phyloP scores from a whole-genome alignment of 1,140 invertebrate species.

The Lordiphosa clarofinis region DNA sequence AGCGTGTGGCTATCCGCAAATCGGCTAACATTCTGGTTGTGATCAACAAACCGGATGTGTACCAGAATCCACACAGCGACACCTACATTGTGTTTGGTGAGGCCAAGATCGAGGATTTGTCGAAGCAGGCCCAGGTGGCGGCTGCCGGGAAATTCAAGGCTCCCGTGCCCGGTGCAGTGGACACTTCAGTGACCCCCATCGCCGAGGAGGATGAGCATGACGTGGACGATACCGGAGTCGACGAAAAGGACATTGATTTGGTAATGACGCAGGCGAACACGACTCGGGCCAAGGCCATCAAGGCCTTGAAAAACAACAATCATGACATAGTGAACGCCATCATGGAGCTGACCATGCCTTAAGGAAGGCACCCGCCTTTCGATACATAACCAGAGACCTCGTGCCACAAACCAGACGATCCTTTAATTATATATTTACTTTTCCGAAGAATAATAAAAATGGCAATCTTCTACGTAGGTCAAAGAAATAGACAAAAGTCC shows the following conservation, averaged over 20 bases:
- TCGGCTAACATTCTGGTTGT: constrained; percentile 99
- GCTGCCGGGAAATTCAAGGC: constrained; percentile 99
- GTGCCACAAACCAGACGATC: constrained; percentile 52
- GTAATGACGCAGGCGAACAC: constrained; percentile 99
- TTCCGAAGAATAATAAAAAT: constrained; percentile 64
- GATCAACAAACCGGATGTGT: constrained; percentile 99
- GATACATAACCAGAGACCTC: constrained; percentile 42
- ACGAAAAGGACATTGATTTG: constrained; percentile 98
- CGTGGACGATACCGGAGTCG: constrained; percentile 96
- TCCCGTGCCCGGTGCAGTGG: constrained; percentile 87
- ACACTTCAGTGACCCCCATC: constrained; percentile 90
- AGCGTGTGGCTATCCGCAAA: constrained; percentile 98
- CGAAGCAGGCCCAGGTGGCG: constrained; percentile 98
- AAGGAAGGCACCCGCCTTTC: constrained; percentile 71
- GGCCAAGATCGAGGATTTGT: constrained; percentile 99
- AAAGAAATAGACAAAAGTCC: too few relatives aligned
- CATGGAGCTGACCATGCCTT: constrained; percentile 85
- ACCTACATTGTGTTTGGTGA: constrained; percentile 99
- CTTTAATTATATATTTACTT: constrained; percentile 57
- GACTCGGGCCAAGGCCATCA: constrained; percentile 93
- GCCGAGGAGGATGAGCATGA: constrained; percentile 93
- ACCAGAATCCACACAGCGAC: constrained; percentile 99
- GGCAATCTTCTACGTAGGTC: too few relatives aligned
- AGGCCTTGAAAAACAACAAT: constrained; percentile 96
- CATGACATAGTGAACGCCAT: constrained; percentile 98